Evolutionary conservation across 1,140 invertebrate species (phyloP), one percentile per base, ranked within the genome.

Genomic region (Trypoxylus dichotomus): DNA sequence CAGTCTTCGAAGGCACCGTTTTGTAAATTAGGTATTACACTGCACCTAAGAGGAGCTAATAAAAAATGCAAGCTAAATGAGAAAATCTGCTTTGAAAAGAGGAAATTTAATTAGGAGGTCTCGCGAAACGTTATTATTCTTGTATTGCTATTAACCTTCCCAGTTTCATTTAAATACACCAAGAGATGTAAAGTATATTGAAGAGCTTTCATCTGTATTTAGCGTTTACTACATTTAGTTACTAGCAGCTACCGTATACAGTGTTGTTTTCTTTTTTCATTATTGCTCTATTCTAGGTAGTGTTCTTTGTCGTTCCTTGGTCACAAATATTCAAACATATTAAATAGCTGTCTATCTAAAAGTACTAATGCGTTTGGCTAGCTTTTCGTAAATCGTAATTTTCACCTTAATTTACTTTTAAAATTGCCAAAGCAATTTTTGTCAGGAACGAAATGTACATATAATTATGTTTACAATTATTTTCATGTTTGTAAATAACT

Each of bases 41-140:
- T 54, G 47, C 47, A 54, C 15, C 47, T 71, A 71, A 71, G 63
- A 71, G 24, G 15, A 71, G 27, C 63, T 71, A 29, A 24, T 32
- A 71, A 29, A 29, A 29, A 29, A 71, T 71, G 24, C 8, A 29
- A 71, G 25, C 29, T 25, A 71, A 71, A 71, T 71, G 63, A 29
- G 47, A 54, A 54, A 54, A 54, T 54, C 47, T 54, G 47, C 47
- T 54, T 54, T 54, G 15, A 54, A 54, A 54, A 54, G 47, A 54
- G 47, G 47, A 54, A 54, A 54, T 54, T 54, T 54, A 54, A 54
- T 54, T 54, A 54, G 47, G 47, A 54, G 2, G 19, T 54, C 47
- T 54, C 15, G 19, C 19, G 19, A 19, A 54, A 54, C 47, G 47
- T 19, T 54, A 19, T 54, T 54, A 54, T 54, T 54, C 11, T n/a